Base-by-base conservation (phyloP, 2,888 invertebrate genomes). In the Acanthosepion lycidas region DNA sequence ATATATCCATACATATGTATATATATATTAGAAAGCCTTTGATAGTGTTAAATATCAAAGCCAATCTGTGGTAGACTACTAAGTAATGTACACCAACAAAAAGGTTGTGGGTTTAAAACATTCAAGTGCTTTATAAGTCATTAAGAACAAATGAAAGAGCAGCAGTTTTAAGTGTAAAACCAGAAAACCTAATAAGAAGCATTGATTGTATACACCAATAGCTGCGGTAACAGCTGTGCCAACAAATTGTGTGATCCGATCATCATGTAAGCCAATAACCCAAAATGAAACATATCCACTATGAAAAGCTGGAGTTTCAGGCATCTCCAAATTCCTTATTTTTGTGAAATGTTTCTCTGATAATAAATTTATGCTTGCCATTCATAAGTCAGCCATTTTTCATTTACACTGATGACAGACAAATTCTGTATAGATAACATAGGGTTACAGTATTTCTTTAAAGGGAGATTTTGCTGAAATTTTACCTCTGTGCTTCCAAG, bases 201-300 rank as follows among this genome's bases (percentile, higher is more conserved):
- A 12, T 78, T 78, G n/a, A 78, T 78, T 78, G n/a, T 78, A 12
- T n/a, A n/a, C 42, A 42, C 78, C 12, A 12, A 78, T 78, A n/a
- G 78, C 78, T 78, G 78, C n/a, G 78, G 78, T n/a, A 78, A n/a
- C 78, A n/a, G 78, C 78, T 78, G 78, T 9, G 78, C n/a, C 78
- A 78, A 78, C 78, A 78, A 78, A 33, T 78, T 33, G 78, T 12
- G n/a, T 15, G 78, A 78, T 78, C n/a, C 33, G 78, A 78, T 78
- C 78, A 33, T n/a, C n/a, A 78, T 78, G 12, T 78, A 78, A 78
- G 33, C 78, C 78, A 78, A 78, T 78, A 78, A 59, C 20, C 4
- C 23, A 59, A 59, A 59, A 59, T 3, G 59, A 18, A 78, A 78
- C n/a, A n/a, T n/a, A 8, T 3, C 23, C 15, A n/a, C n/a, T 33